Evolutionary conservation across 2,797 vertebrate genomes (phyloP), one percentile per base, ranked within the genome.

Genomic region (Serranus cabrilla): DNA sequence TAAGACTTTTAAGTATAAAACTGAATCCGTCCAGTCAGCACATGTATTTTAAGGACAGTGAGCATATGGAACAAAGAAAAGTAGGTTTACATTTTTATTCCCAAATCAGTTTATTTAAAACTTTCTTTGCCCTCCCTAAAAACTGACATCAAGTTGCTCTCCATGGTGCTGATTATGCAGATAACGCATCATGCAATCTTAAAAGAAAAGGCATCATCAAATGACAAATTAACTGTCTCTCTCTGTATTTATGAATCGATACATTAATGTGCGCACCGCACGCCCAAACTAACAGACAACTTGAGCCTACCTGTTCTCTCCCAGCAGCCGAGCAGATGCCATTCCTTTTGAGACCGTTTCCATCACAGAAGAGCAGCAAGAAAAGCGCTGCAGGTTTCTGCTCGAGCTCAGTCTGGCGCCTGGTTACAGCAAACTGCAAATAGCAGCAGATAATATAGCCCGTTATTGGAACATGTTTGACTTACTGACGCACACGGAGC

Each of bases 131-230:
- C 23, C 6, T 46, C 13, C 42, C n/a, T 12, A 34, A 60, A 57
- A 34, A 68, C 34, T 9, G 1, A 5, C 10, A 60, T 39, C n/a
- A 40, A 42, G 59, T 87, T 84, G 90, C 96, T 97, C 88, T 96
- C 95, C 94, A 3, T 79, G 92, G 96, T 96, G 58, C 95, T 97
- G 92, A 94, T 46, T 13, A n/a, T 45, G 47, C 20, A 49, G 4
- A 0, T 14, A 11, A 9, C 1, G 5, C 7, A 34, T 42, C 51
- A 11, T 40, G 9, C 37, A 51, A 17, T 27, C 14, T 34, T 25
- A 3, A 17, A 4, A 27, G 12, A 46, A 68, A 64, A 0, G 16
- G 14, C 42, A 66, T 23, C 16, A 6, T 66, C 20, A 8, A 61
- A 2, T 9, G 2, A 56, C 27, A 8, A 11, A 45, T 16, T 2